Evolutionary conservation across 2,113 vertebrate species (phyloP), one percentile per base, ranked within the genome.

Genomic region (Hypanus sabinus): DNA sequence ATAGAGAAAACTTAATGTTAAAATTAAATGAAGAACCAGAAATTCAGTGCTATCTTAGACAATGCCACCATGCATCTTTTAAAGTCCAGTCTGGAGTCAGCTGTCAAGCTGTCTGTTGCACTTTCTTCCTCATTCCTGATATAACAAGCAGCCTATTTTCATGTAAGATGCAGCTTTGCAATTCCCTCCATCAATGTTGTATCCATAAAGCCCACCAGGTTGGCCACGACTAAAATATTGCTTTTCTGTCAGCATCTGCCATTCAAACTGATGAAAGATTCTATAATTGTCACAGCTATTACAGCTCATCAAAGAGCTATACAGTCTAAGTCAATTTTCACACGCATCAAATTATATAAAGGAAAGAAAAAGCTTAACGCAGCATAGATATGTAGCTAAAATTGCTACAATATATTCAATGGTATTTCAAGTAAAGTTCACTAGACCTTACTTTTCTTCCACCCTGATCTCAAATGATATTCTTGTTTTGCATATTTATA

Each of bases 171-270:
- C 75, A 65, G 30, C 71, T 36, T 60, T 33, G 60, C 73, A 3
- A 90, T 71, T 77, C 77, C 57, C 22, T 33, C 88, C 14, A n/a
- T n/a, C 4, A 36, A 46, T 77, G 68, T 94, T 33, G 18, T 71
- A 76, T 87, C 30, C 60, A 70, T 92, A 70, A 91, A 70, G 38
- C 90, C 87, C 62, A 38, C 76, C 77, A 92, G 65, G 38, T 70
- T 71, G 55, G 68, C 38, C 68, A 81, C 27, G 87, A 94, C 73
- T 65, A 30, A 93, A 36, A 62, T 94, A 94, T 94, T 81, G 94
- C 94, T 68, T 94, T 94, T 94, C 87, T 94, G 94, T 94, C 94
- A 76, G 65, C 46, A 85, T 68, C 94, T 94, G 88, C 76, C 88
- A 83, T 81, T 94, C 88, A 93, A 70, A 33, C 60, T 87, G 77